Evolutionary conservation across 1,140 invertebrate genomes (phyloP).

Genomic region (Melanaphis sacchari): DNA sequence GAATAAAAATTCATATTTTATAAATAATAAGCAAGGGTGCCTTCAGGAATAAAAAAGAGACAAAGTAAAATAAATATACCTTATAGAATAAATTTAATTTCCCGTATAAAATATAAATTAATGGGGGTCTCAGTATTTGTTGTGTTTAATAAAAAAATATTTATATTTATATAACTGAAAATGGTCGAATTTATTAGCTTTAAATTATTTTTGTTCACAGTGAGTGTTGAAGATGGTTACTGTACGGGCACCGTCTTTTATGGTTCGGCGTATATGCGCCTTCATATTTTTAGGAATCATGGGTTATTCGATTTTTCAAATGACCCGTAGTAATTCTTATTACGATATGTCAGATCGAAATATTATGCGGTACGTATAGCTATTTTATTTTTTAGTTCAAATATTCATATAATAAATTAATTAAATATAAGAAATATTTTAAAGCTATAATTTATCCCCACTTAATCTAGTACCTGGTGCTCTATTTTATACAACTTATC

Average conservation of each 20-base stretch:
- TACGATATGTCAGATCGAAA: slow-evolving; percentile 45
- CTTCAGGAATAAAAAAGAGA: too few relatives aligned
- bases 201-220: slow-evolving; percentile 7
- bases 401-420: too few relatives aligned
- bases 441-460: too few relatives aligned
- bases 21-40: too few relatives aligned
- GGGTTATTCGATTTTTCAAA: slow-evolving; percentile 53
- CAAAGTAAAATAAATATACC: too few relatives aligned
- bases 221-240: slow-evolving; percentile 8
- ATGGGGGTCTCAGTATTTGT: not conserved
- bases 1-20: too few relatives aligned
- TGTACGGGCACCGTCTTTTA: slow-evolving; percentile 20
- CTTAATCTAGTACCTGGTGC: too few relatives aligned
- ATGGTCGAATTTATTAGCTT: not conserved
- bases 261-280: slow-evolving; percentile 23
- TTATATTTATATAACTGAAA: not conserved
- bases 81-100: too few relatives aligned
- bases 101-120: too few relatives aligned
- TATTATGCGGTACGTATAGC: slow-evolving; percentile 32
- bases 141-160: not conserved
- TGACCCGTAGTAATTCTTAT: slow-evolving; percentile 35
- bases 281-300: slow-evolving; percentile 36
- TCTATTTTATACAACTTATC: too few relatives aligned
- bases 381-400: not conserved
- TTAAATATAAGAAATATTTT: too few relatives aligned